phyloP scores from a whole-genome alignment of 2,797 vertebrate genomes.

The Okamejei kenojei region DNA sequence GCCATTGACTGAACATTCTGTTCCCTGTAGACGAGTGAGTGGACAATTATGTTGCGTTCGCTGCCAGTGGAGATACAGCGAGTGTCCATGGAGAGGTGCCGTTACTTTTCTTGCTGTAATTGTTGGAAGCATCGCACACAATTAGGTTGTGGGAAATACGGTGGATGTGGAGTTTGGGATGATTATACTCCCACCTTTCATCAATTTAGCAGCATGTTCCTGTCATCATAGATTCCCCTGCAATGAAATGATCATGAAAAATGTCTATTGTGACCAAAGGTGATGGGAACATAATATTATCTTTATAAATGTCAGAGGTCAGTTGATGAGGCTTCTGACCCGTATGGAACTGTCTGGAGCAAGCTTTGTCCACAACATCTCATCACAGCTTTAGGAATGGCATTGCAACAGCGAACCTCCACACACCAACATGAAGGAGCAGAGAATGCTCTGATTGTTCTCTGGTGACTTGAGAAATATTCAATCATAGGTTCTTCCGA shows the following conservation, averaged over 20 bases:
- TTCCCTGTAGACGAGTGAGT: not conserved
- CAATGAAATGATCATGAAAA: not conserved
- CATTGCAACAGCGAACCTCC: not conserved
- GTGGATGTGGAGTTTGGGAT: not conserved
- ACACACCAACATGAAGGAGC: too few species aligned
- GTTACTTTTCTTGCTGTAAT: not conserved
- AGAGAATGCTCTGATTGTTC: not conserved
- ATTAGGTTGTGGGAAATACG: not conserved
- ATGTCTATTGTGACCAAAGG: not conserved
- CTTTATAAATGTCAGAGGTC: not conserved
- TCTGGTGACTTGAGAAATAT: not conserved
- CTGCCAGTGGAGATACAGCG: not conserved
- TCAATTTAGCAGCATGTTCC: not conserved
- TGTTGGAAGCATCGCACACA: not conserved
- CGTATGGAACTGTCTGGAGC: not conserved
- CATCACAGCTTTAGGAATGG: not conserved
- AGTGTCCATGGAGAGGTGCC: not conserved
- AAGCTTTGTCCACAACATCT: not conserved
- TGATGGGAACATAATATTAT: not conserved
- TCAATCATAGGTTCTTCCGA: too few species aligned
- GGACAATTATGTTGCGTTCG: not conserved
- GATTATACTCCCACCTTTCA: not conserved
- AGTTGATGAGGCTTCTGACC: not conserved
- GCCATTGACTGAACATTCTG: not conserved
- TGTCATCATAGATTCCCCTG: slow-evolving; percentile 14